A percentile compares a stretch with the other conserved stretches of the same genome.
These are phyloP conservation scores for Opisthocomus hoazin DNA, from an alignment of 2,113 vertebrate genomes.

Conservation along the genomic window DNA sequence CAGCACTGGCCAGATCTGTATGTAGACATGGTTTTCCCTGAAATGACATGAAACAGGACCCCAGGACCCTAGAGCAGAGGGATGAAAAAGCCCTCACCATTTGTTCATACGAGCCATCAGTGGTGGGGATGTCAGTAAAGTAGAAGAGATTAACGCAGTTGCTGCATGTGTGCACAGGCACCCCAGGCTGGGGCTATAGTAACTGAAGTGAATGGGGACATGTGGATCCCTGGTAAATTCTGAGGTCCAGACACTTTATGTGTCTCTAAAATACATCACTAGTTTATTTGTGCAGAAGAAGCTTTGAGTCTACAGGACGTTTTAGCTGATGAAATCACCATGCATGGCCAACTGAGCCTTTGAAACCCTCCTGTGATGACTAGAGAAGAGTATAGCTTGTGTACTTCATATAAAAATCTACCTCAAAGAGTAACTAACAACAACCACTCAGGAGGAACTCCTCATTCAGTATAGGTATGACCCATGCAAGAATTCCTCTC, in stretches of 20 bases:
- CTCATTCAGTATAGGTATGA: not conserved
- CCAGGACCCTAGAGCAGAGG: not conserved
- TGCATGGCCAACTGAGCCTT: accelerated
- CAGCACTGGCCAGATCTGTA: not conserved
- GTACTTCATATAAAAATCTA: not conserved
- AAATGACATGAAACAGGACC: not conserved
- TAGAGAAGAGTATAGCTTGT: not conserved
- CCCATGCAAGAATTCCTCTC: not conserved
- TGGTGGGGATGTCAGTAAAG: not conserved
- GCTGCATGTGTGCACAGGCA: not conserved
- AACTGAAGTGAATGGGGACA: not conserved
- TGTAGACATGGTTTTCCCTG: not conserved
- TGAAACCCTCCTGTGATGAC: not conserved
- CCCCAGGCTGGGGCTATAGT: not conserved
- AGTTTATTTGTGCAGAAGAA: not conserved
- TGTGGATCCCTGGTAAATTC: not conserved
- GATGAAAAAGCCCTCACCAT: not conserved
- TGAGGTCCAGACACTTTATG: not conserved
- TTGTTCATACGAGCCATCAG: not conserved
- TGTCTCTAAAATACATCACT: not conserved
- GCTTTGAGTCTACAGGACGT: not conserved
- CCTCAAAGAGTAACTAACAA: not conserved
- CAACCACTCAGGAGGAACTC: not conserved
- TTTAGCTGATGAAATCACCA: not conserved
- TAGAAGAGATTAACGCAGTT: not conserved